Conservation (phyloP, 2,888 invertebrate species). For the Trissonchulus latispiculum region DNA sequence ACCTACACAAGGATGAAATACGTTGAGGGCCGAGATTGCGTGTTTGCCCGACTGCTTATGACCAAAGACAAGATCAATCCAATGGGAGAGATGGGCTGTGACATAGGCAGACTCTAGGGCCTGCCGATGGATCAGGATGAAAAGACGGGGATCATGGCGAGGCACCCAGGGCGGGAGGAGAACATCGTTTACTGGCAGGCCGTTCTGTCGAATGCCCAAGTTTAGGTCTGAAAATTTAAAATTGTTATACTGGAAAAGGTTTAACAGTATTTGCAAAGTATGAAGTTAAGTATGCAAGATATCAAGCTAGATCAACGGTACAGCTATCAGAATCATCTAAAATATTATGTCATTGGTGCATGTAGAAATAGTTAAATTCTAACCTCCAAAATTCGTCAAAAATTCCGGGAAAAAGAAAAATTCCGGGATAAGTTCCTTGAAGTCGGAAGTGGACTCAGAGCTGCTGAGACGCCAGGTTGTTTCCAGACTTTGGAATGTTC, state of each 20-base stretch:
- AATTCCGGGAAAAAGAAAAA: conserved; percentile 97
- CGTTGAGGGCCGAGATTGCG: conserved; percentile 75
- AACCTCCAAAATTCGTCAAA: conserved; percentile 49
- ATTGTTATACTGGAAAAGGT: no score
- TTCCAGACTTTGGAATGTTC: conserved; percentile 95
- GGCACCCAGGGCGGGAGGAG: conserved; percentile 85
- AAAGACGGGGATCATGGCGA: conserved; percentile 83
- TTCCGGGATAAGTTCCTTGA: conserved; percentile 96
- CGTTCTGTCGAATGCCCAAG: conserved; percentile 81
- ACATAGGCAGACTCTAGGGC: conserved; percentile 93
- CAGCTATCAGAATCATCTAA: no score
- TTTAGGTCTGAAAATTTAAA: conserved; percentile 30
- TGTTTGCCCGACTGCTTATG: conserved; percentile 68
- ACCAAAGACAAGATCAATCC: conserved; percentile 98
- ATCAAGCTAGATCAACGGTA: no score
- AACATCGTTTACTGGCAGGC: conserved; percentile 76
- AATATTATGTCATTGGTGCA: no score
- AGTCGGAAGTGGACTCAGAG: conserved; percentile 97
- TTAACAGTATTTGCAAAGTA: no score
- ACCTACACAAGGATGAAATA: conserved; percentile 66
- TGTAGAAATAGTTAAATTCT: no score
- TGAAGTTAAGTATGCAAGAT: no score
- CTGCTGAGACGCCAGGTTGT: conserved; percentile 96
- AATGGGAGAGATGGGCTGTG: conserved; percentile 87
- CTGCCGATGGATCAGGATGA: conserved; percentile 75